Percentiles rank a stretch among this genome's conserved stretches.
Conservation (phyloP, 2,888 invertebrate species). For the Anthophora plumipes region DNA sequence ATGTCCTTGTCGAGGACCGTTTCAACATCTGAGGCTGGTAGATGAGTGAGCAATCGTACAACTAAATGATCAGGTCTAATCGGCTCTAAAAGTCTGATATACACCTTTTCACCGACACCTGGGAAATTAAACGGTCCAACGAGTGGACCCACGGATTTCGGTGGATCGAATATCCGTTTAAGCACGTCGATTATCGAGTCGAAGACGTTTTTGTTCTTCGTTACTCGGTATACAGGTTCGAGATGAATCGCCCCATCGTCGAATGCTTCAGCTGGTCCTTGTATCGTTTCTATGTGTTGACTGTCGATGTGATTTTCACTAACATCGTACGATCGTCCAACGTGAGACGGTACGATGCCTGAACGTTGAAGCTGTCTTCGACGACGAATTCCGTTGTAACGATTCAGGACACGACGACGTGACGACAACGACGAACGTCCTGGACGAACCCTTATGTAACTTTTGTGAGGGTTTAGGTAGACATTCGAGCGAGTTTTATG, state of each 20-base stretch:
- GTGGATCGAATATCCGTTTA: slow-evolving; percentile 46
- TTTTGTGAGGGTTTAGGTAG: neutral
- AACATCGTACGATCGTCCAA: slow-evolving; percentile 55
- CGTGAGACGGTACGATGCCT: neutral
- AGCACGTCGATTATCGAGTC: slow-evolving; percentile 70
- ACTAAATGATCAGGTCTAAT: slow-evolving; percentile 67
- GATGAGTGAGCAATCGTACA: slow-evolving; percentile 68
- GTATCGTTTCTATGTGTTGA: slow-evolving; percentile 51
- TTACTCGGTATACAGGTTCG: slow-evolving; percentile 61
- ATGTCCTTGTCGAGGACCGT: slow-evolving; percentile 20
- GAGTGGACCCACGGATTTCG: slow-evolving; percentile 62
- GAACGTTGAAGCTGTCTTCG: slow-evolving; percentile 40
- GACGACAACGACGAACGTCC: neutral
- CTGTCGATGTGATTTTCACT: slow-evolving; percentile 54
- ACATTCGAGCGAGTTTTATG: neutral
- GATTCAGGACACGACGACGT: neutral
- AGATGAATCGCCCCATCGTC: slow-evolving; percentile 52
- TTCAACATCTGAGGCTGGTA: slow-evolving; percentile 34
- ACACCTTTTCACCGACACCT: slow-evolving; percentile 73
- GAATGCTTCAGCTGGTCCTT: slow-evolving; percentile 31
- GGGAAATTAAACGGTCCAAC: slow-evolving; percentile 77
- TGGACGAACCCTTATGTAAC: neutral
- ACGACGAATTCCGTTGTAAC: neutral
- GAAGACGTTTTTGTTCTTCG: slow-evolving; percentile 54
- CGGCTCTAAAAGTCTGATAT: slow-evolving; percentile 70